A percentile compares a stretch with the other conserved stretches of the same genome.
phyloP scores from a whole-genome alignment of 1,140 invertebrate species.

The Macrosteles quadrilineatus region DNA sequence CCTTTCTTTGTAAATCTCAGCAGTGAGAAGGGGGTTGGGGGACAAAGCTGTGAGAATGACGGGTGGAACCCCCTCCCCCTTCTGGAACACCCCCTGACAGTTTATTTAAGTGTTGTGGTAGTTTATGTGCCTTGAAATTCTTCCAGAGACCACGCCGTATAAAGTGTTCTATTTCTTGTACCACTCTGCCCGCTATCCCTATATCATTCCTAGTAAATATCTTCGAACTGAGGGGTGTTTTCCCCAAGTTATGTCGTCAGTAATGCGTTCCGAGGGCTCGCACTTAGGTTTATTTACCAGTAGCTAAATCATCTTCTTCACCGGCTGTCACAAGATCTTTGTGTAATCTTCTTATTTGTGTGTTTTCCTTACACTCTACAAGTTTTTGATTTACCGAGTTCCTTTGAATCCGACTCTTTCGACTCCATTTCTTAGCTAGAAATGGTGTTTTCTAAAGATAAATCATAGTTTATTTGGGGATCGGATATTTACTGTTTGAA shows the following conservation, averaged over 20 bases:
- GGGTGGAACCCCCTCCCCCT: neutral
- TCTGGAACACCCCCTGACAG: slow-evolving; percentile 7
- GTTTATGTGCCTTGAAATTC: slow-evolving; percentile 29
- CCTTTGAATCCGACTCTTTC: too few relatives aligned
- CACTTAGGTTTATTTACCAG: slow-evolving; percentile 25
- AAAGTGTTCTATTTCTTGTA: slow-evolving; percentile 14
- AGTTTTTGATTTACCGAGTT: slow-evolving; percentile 8
- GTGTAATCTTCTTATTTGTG: slow-evolving; percentile 16
- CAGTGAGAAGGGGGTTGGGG: neutral
- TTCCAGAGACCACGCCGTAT: slow-evolving; percentile 11
- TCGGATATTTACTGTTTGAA: too few relatives aligned
- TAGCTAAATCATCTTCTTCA: slow-evolving; percentile 15
- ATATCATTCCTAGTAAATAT: slow-evolving; percentile 19
- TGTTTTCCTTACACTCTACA: neutral
- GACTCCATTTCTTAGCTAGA: too few relatives aligned
- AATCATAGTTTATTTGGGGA: too few relatives aligned
- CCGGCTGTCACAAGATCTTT: slow-evolving; percentile 15
- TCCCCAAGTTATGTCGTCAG: slow-evolving; percentile 1
- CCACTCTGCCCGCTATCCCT: slow-evolving; percentile 1
- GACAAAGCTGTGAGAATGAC: slow-evolving; percentile 26
- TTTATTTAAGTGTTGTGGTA: slow-evolving; percentile 32
- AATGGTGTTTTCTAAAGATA: too few relatives aligned
- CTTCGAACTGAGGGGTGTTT: slow-evolving; percentile 18
- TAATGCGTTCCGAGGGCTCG: slow-evolving; percentile 7
- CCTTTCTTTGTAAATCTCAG: slow-evolving; percentile 29